phyloP scores from a whole-genome alignment of 2,888 invertebrate genomes.

The Pogonocherus hispidulus region DNA sequence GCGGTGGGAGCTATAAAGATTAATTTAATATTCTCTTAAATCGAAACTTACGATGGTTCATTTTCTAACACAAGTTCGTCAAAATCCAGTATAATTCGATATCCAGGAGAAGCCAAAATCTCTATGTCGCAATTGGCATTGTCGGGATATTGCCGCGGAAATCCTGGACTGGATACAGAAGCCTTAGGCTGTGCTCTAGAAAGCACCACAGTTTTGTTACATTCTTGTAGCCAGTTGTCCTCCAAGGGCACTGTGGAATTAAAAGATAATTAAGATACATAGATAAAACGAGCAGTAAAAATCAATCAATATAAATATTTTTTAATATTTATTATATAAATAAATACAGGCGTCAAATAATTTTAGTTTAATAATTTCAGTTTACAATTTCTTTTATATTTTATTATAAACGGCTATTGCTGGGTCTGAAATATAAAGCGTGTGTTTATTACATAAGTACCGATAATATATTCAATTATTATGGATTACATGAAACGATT shows the following conservation, averaged over 20 bases:
- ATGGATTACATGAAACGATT: too few species aligned
- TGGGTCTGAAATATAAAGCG: too few species aligned
- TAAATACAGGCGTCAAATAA: too few species aligned
- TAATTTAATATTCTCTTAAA: too few species aligned
- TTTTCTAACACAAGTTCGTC: constrained; percentile 83
- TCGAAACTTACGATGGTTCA: constrained; percentile 78
- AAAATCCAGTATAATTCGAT: constrained; percentile 81
- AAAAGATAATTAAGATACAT: background rate
- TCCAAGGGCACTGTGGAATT: constrained; percentile 65
- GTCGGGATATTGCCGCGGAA: constrained; percentile 83
- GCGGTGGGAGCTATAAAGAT: too few species aligned
- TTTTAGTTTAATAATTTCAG: too few species aligned
- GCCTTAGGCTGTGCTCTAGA: constrained; percentile 77
- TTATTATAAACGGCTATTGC: too few species aligned
- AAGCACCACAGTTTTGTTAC: constrained; percentile 79
- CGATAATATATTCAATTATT: too few species aligned
- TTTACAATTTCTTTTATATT: too few species aligned
- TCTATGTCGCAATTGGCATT: constrained; percentile 82
- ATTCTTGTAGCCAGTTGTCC: constrained; percentile 71
- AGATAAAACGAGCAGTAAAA: background rate
- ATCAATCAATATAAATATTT: too few species aligned
- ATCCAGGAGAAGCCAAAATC: constrained; percentile 78
- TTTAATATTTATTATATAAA: too few species aligned
- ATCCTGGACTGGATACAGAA: constrained; percentile 84
- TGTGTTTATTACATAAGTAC: too few species aligned